phyloP scores from a whole-genome alignment of 2,113 vertebrate species.

The Gymnogyps californianus region DNA sequence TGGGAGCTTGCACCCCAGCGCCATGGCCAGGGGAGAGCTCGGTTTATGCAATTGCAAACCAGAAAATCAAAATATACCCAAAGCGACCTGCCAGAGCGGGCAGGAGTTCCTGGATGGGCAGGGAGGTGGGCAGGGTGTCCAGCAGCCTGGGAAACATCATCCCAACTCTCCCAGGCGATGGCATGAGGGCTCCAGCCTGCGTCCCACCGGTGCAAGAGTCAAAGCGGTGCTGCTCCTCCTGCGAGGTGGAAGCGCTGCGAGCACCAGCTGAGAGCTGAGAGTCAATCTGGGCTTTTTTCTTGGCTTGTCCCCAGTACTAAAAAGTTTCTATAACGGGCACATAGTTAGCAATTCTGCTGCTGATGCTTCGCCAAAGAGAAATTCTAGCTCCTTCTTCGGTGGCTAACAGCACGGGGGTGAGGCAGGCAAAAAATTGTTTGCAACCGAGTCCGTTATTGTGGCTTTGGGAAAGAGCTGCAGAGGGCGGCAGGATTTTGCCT shows the following conservation, averaged over 20 bases:
- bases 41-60: accelerated
- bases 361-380: slow-evolving; percentile 26
- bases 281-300: slow-evolving; percentile 46
- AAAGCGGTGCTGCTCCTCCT: background rate
- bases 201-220: background rate
- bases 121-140: background rate
- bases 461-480: background rate
- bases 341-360: slow-evolving; percentile 1
- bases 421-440: background rate
- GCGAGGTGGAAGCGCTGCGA: background rate
- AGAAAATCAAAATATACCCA: background rate
- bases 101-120: background rate
- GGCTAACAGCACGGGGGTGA: background rate
- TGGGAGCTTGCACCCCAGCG: accelerated
- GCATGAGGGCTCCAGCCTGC: background rate
- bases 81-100: background rate
- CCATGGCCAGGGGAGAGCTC: accelerated
- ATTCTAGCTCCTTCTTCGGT: slow-evolving; percentile 18
- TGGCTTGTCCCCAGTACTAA: slow-evolving; percentile 51
- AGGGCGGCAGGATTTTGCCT: background rate
- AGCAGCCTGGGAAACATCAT: background rate
- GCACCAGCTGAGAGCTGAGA: slow-evolving; percentile 49
- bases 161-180: background rate
- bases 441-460: background rate
- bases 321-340: slow-evolving; percentile 56